Conservation (phyloP, 1,140 invertebrate genomes). For the Drosophila ambigua region DNA sequence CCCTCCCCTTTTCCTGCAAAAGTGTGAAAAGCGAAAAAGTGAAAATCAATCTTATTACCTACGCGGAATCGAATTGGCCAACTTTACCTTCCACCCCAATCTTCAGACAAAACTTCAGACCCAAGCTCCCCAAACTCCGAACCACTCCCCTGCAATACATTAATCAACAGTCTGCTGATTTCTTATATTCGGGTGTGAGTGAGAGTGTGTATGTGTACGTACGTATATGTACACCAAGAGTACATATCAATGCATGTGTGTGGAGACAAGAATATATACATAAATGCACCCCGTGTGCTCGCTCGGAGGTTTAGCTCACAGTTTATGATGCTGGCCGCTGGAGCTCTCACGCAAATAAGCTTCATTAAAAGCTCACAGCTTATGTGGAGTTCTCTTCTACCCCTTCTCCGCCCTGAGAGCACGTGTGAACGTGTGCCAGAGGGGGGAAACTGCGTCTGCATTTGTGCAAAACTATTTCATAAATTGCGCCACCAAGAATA, state of each 20-base stretch:
- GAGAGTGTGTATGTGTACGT: conserved; percentile 5
- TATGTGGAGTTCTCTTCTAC: conserved; percentile 30
- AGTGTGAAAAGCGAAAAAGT: conserved; percentile 62
- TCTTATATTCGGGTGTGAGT: not conserved
- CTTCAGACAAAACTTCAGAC: conserved; percentile 26
- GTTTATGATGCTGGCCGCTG: not conserved
- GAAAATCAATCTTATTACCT: conserved; percentile 81
- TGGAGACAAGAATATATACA: too few relatives aligned
- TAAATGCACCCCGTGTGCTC: too few relatives aligned
- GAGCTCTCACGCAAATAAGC: conserved; percentile 57
- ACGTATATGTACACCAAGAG: not conserved
- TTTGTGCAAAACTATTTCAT: not conserved
- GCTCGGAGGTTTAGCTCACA: not conserved
- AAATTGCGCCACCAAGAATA: conserved; percentile 4
- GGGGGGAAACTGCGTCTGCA: not conserved
- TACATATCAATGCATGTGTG: not conserved
- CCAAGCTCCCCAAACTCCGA: not conserved
- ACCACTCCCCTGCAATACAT: conserved; percentile 24
- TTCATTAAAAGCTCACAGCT: conserved; percentile 73
- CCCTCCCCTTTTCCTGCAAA: not conserved
- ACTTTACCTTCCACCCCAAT: too few relatives aligned
- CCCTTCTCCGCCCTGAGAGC: not conserved
- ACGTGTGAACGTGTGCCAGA: conserved; percentile 5
- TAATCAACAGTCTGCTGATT: conserved; percentile 32
- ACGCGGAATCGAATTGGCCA: conserved; percentile 59